phyloP scores from a whole-genome alignment of 2,113 vertebrate genomes.

The Thomomys bottae region DNA sequence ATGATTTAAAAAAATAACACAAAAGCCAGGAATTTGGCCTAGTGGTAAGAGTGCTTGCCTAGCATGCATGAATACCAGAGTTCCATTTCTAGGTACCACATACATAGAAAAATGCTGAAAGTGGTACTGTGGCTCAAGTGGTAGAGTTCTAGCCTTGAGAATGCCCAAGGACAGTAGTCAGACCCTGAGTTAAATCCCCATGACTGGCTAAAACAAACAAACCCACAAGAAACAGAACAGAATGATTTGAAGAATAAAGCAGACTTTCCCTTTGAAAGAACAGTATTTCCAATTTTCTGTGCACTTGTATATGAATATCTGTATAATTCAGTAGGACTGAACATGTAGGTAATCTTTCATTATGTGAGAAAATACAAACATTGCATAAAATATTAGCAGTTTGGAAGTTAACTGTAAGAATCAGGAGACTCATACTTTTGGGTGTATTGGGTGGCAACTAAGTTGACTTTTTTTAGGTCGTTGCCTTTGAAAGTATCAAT shows the following conservation, averaged over 20 bases:
- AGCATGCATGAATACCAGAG: too few relatives aligned
- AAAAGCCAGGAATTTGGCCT: too few relatives aligned
- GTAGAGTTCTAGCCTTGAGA: too few relatives aligned
- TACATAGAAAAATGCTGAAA: too few relatives aligned
- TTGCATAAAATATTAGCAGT: background rate
- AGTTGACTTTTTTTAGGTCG: conserved; percentile 2
- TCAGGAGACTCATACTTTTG: background rate
- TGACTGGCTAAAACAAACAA: too few relatives aligned
- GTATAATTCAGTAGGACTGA: conserved; percentile 34
- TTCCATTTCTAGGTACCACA: too few relatives aligned
- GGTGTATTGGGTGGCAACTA: background rate
- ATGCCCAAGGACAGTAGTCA: too few relatives aligned
- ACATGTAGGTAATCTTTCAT: conserved; percentile 9
- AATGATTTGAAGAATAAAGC: background rate
- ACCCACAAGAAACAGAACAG: too few relatives aligned
- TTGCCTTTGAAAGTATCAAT: background rate
- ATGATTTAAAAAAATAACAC: background rate
- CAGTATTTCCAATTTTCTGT: background rate
- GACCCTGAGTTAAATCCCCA: too few relatives aligned
- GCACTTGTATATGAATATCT: conserved; percentile 21
- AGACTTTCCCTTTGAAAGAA: background rate
- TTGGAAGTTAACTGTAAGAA: background rate
- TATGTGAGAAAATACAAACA: background rate
- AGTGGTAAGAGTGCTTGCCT: too few relatives aligned
- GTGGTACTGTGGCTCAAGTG: too few relatives aligned